Base-by-base conservation (phyloP, 2,113 vertebrate species). In the Trinectes maculatus region DNA sequence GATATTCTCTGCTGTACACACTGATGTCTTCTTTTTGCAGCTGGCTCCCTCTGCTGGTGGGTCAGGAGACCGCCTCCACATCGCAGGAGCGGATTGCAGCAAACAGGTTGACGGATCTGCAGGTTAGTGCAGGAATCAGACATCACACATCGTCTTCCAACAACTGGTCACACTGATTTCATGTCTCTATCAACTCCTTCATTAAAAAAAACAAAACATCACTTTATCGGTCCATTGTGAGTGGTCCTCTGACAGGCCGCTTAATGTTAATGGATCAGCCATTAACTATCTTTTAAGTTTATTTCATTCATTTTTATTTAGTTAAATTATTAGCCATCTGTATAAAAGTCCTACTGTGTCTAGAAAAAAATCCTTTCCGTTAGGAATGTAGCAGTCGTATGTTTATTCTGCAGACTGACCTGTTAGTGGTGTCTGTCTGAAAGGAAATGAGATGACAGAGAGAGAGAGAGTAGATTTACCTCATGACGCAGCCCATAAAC, bases 31-130 rank as follows among this genome's bases (percentile, higher is more conserved):
- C 4, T 74, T 33, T 74, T 24, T 87, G 84, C 63, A 98, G 96
- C 82, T 93, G 0, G 88, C 92, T 44, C 92, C 94, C 55, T 91
- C 94, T 82, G 28, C 89, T 1, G 86, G 92, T 3, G 95, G 96
- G 0, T 80, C 91, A n/a, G 76, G 89, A 60, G 92, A 92, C 16
- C 91, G 88, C 0, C 73, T 87, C 26, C 87, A 89, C 42, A 62
- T 43, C 40, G 34, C 48, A 71, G 87, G 66, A 48, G 76, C 69
- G 1, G 93, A 89, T 34, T 76, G 2, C 28, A 86, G 84, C 33
- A 93, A 89, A 59, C 92, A 92, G 71, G 54, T 89, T 12, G 86
- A 90, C 3, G 81, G 87, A 53, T 59, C 73, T 0, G 52, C 89
- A 91, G 94, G 94, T 94, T 43, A 90, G 91, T 74, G 18, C 24